Evolutionary conservation across 2,113 vertebrate species (phyloP), one percentile per base, ranked within the genome.

Genomic region (Trematomus loennbergii): DNA sequence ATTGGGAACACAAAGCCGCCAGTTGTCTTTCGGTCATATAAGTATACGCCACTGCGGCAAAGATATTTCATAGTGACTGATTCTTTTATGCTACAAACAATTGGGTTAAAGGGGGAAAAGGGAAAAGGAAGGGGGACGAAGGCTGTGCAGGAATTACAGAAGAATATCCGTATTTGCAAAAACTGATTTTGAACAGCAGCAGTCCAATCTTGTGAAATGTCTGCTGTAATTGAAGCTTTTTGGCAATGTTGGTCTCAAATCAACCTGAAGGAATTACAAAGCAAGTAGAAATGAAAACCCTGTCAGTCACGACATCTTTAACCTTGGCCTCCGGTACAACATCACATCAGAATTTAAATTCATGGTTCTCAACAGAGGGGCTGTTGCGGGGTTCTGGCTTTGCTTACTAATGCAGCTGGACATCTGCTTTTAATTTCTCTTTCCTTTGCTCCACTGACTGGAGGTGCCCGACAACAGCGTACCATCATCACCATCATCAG

Each of bases 381-480:
- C 63, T 18, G 54, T 9, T 4, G 18, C 46, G 57, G 18, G 15
- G 22, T 29, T 53, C 55, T 71, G 69, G 72, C 73, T 61, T 54
- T 16, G 53, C 13, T 81, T 13, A 18, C 67, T 65, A 68, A 63
- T 43, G 18, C 48, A 52, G 74, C 59, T 62, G 72, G 80, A 86
- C 87, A 91, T 89, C 88, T 88, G 85, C 68, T 82, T 81, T 45
- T 46, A 15, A 74, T 90, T 68, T 77, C 50, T 78, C 33, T 22
- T 65, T 78, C 16, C 54, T 43, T 43, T 2, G 3, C 12, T 72
- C 6, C 15, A 3, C n/a, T 57, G 64, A 63, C 72, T 29, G 25
- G 33, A 59, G 20, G 46, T 63, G 45, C 54, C 40, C n/a, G 22
- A 81, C 78, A 75, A 75, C 67, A 74, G 12, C 7, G 0, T 20